A percentile compares a stretch with the other conserved stretches of the same genome.
These are phyloP conservation scores for Sphenopsis melanotis DNA, from an alignment of 2,797 vertebrate species.

Conservation along the genomic window DNA sequence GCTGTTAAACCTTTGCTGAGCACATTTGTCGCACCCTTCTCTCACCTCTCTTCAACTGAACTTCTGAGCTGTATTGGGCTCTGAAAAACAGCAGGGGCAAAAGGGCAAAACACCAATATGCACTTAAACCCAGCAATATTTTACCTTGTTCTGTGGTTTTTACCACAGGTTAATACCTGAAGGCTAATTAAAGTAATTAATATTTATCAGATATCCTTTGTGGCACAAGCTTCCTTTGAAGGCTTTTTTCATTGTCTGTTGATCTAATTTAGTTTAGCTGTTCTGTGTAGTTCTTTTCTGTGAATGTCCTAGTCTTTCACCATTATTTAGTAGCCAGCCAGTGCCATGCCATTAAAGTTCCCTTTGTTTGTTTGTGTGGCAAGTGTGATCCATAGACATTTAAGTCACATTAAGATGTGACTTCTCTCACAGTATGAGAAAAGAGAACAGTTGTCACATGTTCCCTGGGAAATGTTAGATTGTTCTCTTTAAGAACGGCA, in stretches of 20 bases:
- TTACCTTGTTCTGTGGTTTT: not conserved
- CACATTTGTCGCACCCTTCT: not conserved
- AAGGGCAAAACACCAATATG: not conserved
- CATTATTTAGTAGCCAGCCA: not conserved
- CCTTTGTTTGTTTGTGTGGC: not conserved
- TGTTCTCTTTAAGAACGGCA: not conserved
- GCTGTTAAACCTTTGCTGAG: not conserved
- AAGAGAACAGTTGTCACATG: not conserved
- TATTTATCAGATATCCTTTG: not conserved
- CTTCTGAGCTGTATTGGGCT: not conserved
- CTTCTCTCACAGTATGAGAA: not conserved
- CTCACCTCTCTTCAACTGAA: not conserved
- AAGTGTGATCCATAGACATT: not conserved
- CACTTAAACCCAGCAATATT: not conserved
- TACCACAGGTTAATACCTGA: not conserved
- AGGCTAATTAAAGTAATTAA: not conserved
- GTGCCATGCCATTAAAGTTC: not conserved
- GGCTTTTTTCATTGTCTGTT: not conserved
- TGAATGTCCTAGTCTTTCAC: not conserved
- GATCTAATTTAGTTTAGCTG: not conserved
- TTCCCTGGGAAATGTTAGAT: not conserved
- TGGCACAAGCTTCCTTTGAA: not conserved
- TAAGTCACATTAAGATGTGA: not conserved
- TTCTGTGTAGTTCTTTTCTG: not conserved
- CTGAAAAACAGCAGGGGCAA: not conserved